A percentile compares a stretch with the other conserved stretches of the same genome.
These are phyloP conservation scores for Meteorus colon DNA, from an alignment of 2,888 invertebrate genomes.

Conservation along the genomic window DNA sequence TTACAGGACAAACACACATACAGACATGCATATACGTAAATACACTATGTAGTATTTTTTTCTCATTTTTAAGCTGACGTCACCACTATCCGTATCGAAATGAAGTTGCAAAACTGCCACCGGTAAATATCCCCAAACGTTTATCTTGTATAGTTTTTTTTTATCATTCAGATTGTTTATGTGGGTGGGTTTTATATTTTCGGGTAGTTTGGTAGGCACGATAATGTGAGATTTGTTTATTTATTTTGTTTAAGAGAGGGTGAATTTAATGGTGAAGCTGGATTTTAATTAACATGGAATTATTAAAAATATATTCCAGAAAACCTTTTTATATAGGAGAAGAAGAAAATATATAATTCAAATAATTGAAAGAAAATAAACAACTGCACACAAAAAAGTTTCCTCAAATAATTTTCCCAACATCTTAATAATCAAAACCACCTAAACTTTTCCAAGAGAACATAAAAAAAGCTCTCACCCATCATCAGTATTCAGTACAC, in stretches of 20 bases:
- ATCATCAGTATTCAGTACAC: slow-evolving; percentile 2
- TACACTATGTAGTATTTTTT: slow-evolving; percentile 16
- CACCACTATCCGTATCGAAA: slow-evolving; percentile 54
- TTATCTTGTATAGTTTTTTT: slow-evolving; percentile 40
- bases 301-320: too few species aligned
- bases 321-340: too few species aligned
- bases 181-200: background rate
- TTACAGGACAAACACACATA: slow-evolving; percentile 25
- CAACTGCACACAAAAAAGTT: too few species aligned
- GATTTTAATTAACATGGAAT: too few species aligned
- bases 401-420: too few species aligned
- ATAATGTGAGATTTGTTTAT: slow-evolving; percentile 18
- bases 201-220: background rate
- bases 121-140: slow-evolving; percentile 29
- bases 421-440: too few species aligned
- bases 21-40: background rate
- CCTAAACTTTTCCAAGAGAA: too few species aligned
- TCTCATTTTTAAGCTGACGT: slow-evolving; percentile 48
- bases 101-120: slow-evolving; percentile 38
- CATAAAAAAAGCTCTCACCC: too few species aligned
- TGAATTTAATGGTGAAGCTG: too few species aligned
- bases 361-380: too few species aligned
- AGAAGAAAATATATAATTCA: too few species aligned
- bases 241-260: background rate
- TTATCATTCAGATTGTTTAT: slow-evolving; percentile 28